These are phyloP conservation scores for Dendroctonus valens DNA, from an alignment of 1,140 invertebrate species.

Conservation along the genomic window DNA sequence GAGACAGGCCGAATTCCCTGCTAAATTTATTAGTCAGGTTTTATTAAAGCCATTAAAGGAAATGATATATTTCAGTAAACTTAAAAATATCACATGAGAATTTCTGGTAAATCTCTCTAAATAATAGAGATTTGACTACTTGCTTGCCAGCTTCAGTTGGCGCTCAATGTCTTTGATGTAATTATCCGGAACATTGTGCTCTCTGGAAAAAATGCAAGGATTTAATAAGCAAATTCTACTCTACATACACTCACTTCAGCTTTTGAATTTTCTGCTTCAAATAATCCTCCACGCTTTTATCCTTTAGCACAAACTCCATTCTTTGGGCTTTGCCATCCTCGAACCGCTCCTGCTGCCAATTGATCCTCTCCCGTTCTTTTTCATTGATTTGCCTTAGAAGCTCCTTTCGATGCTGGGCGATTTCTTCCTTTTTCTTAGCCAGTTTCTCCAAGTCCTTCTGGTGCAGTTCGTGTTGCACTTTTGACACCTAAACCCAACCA, in stretches of 20 bases:
- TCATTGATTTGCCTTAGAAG: slow-evolving; percentile 66
- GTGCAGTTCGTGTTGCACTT: slow-evolving; percentile 41
- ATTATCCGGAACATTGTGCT: slow-evolving; percentile 34
- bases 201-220: slow-evolving; percentile 30
- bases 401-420: slow-evolving; percentile 52
- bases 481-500: slow-evolving; percentile 36
- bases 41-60: not conserved
- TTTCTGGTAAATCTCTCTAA: not conserved
- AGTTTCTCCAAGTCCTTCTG: slow-evolving; percentile 55
- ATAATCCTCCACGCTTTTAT: slow-evolving; percentile 56
- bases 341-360: slow-evolving; percentile 59
- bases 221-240: slow-evolving; percentile 2
- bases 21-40: not conserved
- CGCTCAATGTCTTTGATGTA: slow-evolving; percentile 40
- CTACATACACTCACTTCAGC: slow-evolving; percentile 49
- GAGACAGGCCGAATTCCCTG: not conserved
- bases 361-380: slow-evolving; percentile 63
- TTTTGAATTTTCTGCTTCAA: slow-evolving; percentile 60
- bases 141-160: slow-evolving; percentile 31
- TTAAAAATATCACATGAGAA: slow-evolving; percentile 13
- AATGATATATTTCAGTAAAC: slow-evolving; percentile 10
- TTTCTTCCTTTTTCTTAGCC: slow-evolving; percentile 51
- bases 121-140: slow-evolving; percentile 4
- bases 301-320: slow-evolving; percentile 58
- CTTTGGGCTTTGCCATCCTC: slow-evolving; percentile 63